phyloP scores from a whole-genome alignment of 2,888 invertebrate genomes.

The Plutella xylostella region DNA sequence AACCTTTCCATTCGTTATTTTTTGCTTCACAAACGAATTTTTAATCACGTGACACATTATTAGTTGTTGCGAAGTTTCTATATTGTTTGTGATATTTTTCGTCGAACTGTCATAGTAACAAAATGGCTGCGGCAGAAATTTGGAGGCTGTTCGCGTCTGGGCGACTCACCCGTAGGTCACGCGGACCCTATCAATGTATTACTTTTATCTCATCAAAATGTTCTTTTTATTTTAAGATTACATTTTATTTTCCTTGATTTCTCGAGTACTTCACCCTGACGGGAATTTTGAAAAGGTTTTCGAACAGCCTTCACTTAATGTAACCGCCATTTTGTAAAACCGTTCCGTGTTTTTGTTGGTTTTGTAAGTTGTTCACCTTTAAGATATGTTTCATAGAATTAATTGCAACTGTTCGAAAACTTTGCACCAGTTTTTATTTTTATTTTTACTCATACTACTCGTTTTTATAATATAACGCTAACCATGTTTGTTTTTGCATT shows the following conservation, averaged over 20 bases:
- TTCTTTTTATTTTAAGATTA: conserved; percentile 36
- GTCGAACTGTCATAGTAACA: conserved; percentile 18
- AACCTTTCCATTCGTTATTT: too few relatives aligned
- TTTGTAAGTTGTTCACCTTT: conserved; percentile 31
- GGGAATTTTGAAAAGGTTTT: conserved; percentile 62
- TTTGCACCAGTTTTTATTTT: conserved; percentile 42
- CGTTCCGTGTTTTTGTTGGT: conserved; percentile 34
- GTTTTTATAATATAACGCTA: too few relatives aligned
- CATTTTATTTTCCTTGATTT: conserved; percentile 38
- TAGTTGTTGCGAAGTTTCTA: too few relatives aligned
- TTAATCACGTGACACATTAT: too few relatives aligned
- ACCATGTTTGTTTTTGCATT: conserved; percentile 16
- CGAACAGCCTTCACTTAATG: conserved; percentile 75
- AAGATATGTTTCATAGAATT: conserved; percentile 17
- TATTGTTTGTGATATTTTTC: too few relatives aligned
- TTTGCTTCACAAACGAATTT: too few relatives aligned
- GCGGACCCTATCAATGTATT: conserved; percentile 35
- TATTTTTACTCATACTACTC: conserved; percentile 27
- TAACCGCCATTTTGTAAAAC: conserved; percentile 56
- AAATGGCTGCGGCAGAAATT: conserved; percentile 69
- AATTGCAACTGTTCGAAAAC: conserved; percentile 71
- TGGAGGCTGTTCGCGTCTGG: conserved; percentile 69
- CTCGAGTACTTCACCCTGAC: conserved; percentile 38
- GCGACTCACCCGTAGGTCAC: conserved; percentile 56
- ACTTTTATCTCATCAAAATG: conserved; percentile 38